These are phyloP conservation scores for Muscidifurax raptorellus DNA, from an alignment of 1,140 invertebrate genomes.

Conservation along the genomic window DNA sequence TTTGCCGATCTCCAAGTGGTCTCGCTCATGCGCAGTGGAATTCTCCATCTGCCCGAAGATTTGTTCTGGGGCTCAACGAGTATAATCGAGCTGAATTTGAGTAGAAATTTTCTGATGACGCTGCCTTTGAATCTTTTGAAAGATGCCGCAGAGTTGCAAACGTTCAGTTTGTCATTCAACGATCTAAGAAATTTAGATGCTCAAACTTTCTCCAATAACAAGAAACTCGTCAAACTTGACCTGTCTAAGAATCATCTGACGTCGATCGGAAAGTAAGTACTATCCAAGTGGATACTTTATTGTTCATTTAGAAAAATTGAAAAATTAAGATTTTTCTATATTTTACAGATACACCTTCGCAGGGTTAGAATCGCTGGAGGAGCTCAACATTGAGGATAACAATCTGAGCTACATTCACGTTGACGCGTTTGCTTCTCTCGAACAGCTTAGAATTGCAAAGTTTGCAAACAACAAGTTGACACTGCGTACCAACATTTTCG, in stretches of 20 bases:
- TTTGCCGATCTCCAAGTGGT: not conserved
- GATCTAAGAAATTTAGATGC: constrained; percentile 19
- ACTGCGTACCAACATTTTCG: not conserved
- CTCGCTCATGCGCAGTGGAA: not conserved
- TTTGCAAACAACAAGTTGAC: constrained; percentile 39
- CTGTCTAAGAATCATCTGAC: constrained; percentile 36
- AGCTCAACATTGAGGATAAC: constrained; percentile 35
- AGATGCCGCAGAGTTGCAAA: not conserved
- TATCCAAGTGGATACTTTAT: not conserved
- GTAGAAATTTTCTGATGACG: constrained; percentile 17
- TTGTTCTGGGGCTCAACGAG: not conserved
- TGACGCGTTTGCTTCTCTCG: constrained; percentile 18
- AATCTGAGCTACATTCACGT: constrained; percentile 15
- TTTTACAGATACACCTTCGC: constrained; percentile 1
- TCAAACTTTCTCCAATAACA: not conserved
- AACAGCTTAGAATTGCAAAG: not conserved
- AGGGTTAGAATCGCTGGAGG: constrained; percentile 28
- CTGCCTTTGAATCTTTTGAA: not conserved
- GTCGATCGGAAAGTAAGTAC: constrained; percentile 30
- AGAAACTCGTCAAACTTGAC: constrained; percentile 21
- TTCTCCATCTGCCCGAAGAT: constrained; percentile 1
- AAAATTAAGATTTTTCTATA: not conserved
- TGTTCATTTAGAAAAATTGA: not conserved
- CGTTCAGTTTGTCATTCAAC: not conserved
- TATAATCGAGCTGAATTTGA: constrained; percentile 5